Conservation (phyloP, 2,888 invertebrate species). For the Craniophora ligustri region DNA sequence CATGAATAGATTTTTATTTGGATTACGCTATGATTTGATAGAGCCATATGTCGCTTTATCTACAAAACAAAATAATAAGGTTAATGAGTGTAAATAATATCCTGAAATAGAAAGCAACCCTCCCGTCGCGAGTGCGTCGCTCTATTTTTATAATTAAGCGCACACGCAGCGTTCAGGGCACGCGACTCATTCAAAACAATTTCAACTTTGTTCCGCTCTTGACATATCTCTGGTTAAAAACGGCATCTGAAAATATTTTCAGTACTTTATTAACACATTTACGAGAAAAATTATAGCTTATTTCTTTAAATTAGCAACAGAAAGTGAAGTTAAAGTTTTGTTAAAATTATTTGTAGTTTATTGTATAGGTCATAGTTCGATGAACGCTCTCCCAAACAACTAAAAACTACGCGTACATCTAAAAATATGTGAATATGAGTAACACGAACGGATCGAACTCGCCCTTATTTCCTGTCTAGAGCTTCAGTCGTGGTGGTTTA, state of each 20-base stretch:
- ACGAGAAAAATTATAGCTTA: too few species aligned
- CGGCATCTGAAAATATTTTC: neutral
- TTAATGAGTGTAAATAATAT: conserved; percentile 63
- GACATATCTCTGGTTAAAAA: conserved; percentile 51
- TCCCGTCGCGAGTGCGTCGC: conserved; percentile 71
- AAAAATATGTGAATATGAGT: conserved; percentile 85
- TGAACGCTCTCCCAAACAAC: conserved; percentile 71
- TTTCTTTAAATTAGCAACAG: neutral
- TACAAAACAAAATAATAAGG: conserved; percentile 51
- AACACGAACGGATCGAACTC: conserved; percentile 77
- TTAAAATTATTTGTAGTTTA: conserved; percentile 4
- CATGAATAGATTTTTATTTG: too few species aligned
- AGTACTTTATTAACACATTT: neutral
- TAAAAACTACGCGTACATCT: conserved; percentile 79
- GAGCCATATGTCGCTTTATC: conserved; percentile 3
- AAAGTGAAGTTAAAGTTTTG: neutral
- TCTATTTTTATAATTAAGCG: conserved; percentile 74
- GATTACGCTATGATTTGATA: neutral
- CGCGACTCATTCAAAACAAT: conserved; percentile 70
- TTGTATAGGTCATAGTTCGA: conserved; percentile 63
- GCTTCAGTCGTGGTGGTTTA: conserved; percentile 38
- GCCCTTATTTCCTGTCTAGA: conserved; percentile 75
- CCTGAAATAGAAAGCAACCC: conserved; percentile 78
- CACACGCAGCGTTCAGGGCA: conserved; percentile 66
- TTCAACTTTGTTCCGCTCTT: conserved; percentile 51